Percentiles rank a stretch among this genome's conserved stretches.
These are phyloP conservation scores for Philereme vetulata DNA, from an alignment of 2,888 invertebrate species.

Conservation along the genomic window DNA sequence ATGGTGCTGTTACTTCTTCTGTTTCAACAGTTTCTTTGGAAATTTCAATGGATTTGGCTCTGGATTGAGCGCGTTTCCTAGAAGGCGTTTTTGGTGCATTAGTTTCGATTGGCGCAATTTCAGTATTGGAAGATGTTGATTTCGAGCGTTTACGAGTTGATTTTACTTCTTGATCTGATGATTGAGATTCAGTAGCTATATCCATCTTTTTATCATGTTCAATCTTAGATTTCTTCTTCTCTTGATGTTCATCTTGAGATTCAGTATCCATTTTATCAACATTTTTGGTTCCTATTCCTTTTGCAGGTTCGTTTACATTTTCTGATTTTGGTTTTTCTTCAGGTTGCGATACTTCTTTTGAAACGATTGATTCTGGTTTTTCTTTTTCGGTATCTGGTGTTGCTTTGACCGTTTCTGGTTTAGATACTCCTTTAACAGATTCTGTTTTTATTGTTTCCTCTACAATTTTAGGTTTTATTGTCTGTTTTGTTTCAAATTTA, in stretches of 20 bases:
- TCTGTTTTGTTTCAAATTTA: background rate
- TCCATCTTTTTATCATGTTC: slow-evolving; percentile 4
- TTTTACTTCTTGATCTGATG: slow-evolving; percentile 11
- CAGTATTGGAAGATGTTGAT: slow-evolving; percentile 49
- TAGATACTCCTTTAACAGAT: background rate
- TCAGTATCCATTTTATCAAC: slow-evolving; percentile 11
- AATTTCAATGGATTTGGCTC: slow-evolving; percentile 18
- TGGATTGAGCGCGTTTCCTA: slow-evolving; percentile 32
- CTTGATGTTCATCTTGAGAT: background rate
- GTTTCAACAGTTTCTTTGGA: slow-evolving; percentile 5
- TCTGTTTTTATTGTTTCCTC: background rate
- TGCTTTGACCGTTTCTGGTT: background rate
- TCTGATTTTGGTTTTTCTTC: slow-evolving; percentile 1
- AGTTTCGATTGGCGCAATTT: slow-evolving; percentile 16
- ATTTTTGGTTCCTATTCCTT: background rate
- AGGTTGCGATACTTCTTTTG: background rate
- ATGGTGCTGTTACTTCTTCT: slow-evolving; percentile 4
- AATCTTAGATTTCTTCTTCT: background rate
- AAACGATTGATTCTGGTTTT: background rate
- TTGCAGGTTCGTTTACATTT: background rate
- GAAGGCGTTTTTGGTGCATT: slow-evolving; percentile 27
- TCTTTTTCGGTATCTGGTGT: background rate
- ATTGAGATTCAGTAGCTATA: slow-evolving; percentile 3
- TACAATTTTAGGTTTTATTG: background rate
- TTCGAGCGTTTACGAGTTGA: slow-evolving; percentile 44